phyloP scores from a whole-genome alignment of 1,140 invertebrate genomes.

The Drosophila athabasca region DNA sequence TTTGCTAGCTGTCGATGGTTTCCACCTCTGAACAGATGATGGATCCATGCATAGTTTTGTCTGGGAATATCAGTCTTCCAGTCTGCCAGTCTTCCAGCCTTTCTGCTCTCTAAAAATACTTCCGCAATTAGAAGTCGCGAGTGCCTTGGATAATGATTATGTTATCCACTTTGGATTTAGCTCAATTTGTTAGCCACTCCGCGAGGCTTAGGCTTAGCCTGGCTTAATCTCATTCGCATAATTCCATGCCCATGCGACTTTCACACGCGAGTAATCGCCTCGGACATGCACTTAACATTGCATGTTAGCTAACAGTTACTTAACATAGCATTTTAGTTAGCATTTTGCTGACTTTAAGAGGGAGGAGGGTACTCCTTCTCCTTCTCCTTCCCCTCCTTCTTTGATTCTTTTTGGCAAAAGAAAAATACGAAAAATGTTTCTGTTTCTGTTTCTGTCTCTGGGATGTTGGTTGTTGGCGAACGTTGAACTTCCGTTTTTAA shows the following conservation, averaged over 20 bases:
- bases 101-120: conserved; percentile 14
- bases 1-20: conserved; percentile 3
- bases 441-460: too few species aligned
- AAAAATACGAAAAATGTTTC: too few species aligned
- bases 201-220: too few species aligned
- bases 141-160: conserved; percentile 1
- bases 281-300: too few species aligned
- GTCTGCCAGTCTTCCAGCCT: too few species aligned
- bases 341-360: conserved; percentile 23
- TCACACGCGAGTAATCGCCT: conserved; percentile 8
- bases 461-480: conserved; percentile 9
- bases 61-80: not conserved
- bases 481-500: conserved; percentile 73
- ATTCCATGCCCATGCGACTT: conserved; percentile 12
- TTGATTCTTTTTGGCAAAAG: not conserved
- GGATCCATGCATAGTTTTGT: not conserved
- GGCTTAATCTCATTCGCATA: too few species aligned
- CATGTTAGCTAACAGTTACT: too few species aligned
- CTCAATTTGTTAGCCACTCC: conserved; percentile 16
- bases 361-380: not conserved
- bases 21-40: not conserved
- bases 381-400: not conserved
- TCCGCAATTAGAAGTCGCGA: conserved; percentile 9
- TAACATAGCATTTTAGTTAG: conserved; percentile 40
- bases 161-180: not conserved